These are phyloP conservation scores for Chydorus sphaericus DNA, from an alignment of 2,888 invertebrate genomes.

Conservation along the genomic window DNA sequence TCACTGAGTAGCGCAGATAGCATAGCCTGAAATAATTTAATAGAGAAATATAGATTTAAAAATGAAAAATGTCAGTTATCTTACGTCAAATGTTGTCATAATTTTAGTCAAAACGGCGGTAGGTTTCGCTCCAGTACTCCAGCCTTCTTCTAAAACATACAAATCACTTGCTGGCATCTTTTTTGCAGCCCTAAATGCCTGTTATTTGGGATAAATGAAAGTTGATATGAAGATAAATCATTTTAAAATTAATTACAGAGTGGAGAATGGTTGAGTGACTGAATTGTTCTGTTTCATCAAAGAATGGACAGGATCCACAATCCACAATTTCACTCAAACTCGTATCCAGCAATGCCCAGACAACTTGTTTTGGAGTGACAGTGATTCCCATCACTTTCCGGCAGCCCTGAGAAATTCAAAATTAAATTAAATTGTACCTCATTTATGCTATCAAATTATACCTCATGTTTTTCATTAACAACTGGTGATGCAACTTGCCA, in stretches of 20 bases:
- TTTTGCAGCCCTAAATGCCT: not conserved
- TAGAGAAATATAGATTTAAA: not conserved
- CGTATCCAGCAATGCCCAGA: not conserved
- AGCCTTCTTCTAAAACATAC: constrained; percentile 5
- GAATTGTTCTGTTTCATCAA: not conserved
- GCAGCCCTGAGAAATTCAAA: not conserved
- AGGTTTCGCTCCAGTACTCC: not conserved
- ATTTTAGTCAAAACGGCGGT: not conserved
- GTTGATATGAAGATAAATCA: not conserved
- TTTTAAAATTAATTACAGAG: not conserved
- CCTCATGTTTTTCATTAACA: not conserved
- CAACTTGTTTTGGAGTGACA: not conserved
- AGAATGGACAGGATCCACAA: not conserved
- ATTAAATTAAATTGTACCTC: not conserved
- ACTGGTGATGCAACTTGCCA: not conserved
- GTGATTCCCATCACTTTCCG: not conserved
- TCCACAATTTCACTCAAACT: not conserved
- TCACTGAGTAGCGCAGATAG: constrained; percentile 4
- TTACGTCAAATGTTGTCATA: not conserved
- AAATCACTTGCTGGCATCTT: not conserved
- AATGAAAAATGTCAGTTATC: too few relatives aligned
- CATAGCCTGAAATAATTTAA: constrained; percentile 4
- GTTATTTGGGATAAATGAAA: not conserved
- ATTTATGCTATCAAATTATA: not conserved
- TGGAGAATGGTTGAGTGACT: not conserved